A percentile compares a stretch with the other conserved stretches of the same genome.
These are phyloP conservation scores for Archips xylosteana DNA, from an alignment of 2,888 invertebrate genomes.

Conservation along the genomic window DNA sequence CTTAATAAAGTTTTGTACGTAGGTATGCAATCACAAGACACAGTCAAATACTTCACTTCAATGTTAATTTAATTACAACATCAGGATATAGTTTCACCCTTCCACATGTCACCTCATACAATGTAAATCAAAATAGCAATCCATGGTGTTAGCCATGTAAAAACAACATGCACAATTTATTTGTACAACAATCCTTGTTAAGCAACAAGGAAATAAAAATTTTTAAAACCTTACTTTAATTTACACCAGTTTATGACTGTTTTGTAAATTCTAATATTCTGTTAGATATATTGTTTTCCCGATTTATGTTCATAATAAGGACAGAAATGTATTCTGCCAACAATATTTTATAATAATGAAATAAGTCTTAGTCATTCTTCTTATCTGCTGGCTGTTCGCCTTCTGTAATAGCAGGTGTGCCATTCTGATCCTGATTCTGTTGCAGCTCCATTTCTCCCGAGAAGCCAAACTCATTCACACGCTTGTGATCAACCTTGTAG, in stretches of 20 bases:
- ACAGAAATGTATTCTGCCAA: constrained; percentile 35
- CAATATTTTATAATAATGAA: constrained; percentile 17
- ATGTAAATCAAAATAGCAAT: constrained; percentile 32
- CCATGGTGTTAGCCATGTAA: constrained; percentile 29
- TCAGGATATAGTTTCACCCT: constrained; percentile 16
- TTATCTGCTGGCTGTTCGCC: constrained; percentile 66
- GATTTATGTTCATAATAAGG: constrained; percentile 31
- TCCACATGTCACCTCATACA: constrained; percentile 22
- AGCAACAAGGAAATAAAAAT: not conserved
- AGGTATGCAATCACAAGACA: constrained; percentile 38
- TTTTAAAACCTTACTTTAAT: constrained; percentile 5
- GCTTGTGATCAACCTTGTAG: constrained; percentile 97
- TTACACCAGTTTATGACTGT: constrained; percentile 15
- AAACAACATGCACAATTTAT: constrained; percentile 25
- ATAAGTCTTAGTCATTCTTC: constrained; percentile 73
- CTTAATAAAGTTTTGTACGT: constrained; percentile 26
- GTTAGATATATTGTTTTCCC: constrained; percentile 36
- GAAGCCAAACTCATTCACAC: constrained; percentile 99
- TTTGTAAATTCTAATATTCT: constrained; percentile 24
- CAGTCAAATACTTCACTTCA: constrained; percentile 23
- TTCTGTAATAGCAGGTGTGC: constrained; percentile 69
- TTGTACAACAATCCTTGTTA: not conserved
- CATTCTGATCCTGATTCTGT: constrained; percentile 67
- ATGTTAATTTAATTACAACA: constrained; percentile 33
- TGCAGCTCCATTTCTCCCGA: constrained; percentile 95